A percentile compares a stretch with the other conserved stretches of the same genome.
phyloP scores from a whole-genome alignment of 2,113 vertebrate genomes.

The Cyanoderma ruficeps region DNA sequence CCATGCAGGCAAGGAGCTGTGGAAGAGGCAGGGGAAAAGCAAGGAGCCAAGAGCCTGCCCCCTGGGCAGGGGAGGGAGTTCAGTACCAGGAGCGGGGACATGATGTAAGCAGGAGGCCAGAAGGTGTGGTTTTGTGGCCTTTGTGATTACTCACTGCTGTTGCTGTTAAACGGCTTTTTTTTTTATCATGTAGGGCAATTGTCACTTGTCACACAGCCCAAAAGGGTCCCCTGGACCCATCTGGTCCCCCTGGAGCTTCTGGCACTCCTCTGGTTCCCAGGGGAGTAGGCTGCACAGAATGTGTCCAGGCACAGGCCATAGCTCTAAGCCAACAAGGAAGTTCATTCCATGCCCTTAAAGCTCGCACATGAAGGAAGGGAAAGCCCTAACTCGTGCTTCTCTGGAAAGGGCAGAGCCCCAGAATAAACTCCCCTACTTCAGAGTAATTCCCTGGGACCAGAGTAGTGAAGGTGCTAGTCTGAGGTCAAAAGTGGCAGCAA shows the following conservation, averaged over 20 bases:
- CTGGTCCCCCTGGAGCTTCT: background rate
- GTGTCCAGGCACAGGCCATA: background rate
- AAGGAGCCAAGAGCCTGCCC: background rate
- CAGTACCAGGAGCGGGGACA: too few relatives aligned
- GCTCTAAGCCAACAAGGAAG: background rate
- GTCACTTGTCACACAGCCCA: background rate
- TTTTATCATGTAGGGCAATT: background rate
- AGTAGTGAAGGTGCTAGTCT: background rate
- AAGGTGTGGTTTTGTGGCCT: background rate
- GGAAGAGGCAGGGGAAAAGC: background rate
- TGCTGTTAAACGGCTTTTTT: background rate
- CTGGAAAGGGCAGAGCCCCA: background rate
- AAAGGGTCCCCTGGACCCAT: background rate
- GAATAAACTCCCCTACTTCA: background rate
- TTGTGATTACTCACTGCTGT: rapidly evolving
- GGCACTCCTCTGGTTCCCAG: background rate
- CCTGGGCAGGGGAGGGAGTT: background rate
- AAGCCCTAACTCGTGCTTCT: background rate
- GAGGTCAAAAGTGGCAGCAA: background rate
- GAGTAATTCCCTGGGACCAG: background rate
- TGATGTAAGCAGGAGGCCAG: background rate
- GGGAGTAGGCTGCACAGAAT: background rate
- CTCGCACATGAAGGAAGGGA: background rate
- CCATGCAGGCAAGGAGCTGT: background rate
- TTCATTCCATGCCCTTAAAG: background rate